Base-by-base conservation (phyloP, 2,797 vertebrate genomes). In the Acanthurus leucopareius region DNA sequence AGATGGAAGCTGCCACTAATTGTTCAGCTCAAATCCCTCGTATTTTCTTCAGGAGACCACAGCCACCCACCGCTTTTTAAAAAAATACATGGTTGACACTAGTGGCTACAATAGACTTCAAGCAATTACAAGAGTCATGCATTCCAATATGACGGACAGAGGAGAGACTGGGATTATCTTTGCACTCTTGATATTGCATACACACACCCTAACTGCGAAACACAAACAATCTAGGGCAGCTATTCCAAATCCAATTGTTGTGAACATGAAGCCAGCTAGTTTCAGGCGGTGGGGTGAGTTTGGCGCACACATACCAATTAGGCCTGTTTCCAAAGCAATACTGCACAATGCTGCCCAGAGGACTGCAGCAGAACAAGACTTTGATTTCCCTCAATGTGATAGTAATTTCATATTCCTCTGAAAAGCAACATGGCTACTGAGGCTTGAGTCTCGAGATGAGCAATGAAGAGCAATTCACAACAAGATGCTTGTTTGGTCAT, bases 251-350 rank as follows among this genome's bases (percentile, higher is more conserved):
- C 90, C 93, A 95, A 93, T 95, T 95, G 93, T 92, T 93, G 92
- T 94, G 92, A 93, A 93, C 90, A 95, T 94, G 93, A 93, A 93
- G 92, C 93, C 91, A 93, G 90, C 90, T 91, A 92, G 91, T 93
- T 94, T 90, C 87, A 92, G 92, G 92, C 92, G 84, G 89, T 85
- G 83, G 89, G 92, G 90, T 87, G 93, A 93, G 92, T 94, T 94
- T 95, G 94, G 92, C 93, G 93, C 94, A 93, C 92, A 93, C 92
- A 94, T 91, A 95, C 93, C 94, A 94, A 95, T 95, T 95, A 95
- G 94, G 93, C 89, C 87, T 35, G 81, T 90, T 93, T 95, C 94
- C 94, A 93, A 94, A 93, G 93, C 91, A 94, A 93, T 94, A 93
- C 88, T 82, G 89, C 91, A 90, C 93, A 92, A 93, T 92, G 89